phyloP scores from a whole-genome alignment of 2,888 invertebrate species.

The Seira ritae region DNA sequence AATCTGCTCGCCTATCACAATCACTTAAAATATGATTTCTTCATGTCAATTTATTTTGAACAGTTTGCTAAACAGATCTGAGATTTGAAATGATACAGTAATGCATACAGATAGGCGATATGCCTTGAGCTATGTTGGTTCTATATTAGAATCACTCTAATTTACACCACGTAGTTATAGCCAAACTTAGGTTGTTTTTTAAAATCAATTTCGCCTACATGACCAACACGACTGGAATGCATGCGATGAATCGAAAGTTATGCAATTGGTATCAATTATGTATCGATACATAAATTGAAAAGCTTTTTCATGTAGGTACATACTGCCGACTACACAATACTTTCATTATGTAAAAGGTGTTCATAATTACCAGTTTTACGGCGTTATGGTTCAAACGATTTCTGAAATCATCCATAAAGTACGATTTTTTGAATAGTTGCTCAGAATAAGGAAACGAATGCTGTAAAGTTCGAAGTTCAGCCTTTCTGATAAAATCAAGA shows the following conservation, averaged over 20 bases:
- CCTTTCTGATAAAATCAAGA: neutral
- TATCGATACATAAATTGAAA: neutral
- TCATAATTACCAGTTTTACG: no score
- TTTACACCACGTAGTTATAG: no score
- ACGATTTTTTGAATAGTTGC: neutral
- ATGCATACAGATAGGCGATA: no score
- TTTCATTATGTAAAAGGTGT: neutral
- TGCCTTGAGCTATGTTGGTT: no score
- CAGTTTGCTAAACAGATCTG: no score
- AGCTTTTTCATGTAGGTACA: neutral
- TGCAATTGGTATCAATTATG: neutral
- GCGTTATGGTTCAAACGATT: no score
- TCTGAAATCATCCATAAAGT: neutral
- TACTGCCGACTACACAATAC: neutral
- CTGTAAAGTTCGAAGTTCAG: neutral
- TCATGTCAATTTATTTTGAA: slow-evolving; percentile 2
- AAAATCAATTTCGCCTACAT: no score
- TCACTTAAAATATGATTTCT: slow-evolving; percentile 11
- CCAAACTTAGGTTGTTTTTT: no score
- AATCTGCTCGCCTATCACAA: slow-evolving; percentile 7
- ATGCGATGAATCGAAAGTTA: neutral
- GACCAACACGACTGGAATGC: neutral
- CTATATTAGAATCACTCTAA: no score
- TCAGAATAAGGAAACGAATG: neutral
- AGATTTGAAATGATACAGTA: no score